Base-by-base conservation (phyloP, 92 coral and sea anemone species). In the Blastomussa wellsi region DNA sequence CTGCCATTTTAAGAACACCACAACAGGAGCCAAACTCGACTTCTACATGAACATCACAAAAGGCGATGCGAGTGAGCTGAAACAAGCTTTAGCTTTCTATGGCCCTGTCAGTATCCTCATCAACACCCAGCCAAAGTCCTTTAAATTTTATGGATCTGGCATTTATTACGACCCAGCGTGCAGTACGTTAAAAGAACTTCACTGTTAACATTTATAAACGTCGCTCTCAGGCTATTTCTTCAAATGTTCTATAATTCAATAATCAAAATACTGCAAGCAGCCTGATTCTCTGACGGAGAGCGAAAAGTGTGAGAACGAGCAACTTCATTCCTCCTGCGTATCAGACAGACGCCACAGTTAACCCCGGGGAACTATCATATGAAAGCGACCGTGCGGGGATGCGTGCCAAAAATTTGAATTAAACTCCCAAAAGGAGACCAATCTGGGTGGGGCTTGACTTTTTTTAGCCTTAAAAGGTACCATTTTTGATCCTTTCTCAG, bases 111-210 rank as follows among this genome's bases (percentile, higher is more conserved):
- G 95, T 86, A 95, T 96, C 57, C 93, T 96, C 42, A 91, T 96
- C 80, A 96, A 92, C 70, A 96, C 98, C 35, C 95, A 94, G 65
- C 98, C 98, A 57, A 96, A 96, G 49, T 87, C 98, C 1, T 96
- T 96, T 88, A 96, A 96, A 89, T 96, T 96, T 74, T 96, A 96
- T 72, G 94, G 98, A 44, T 94, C 98, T 3, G 98, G 98, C n/a
- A 87, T 96, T 39, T 96, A 92, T 74, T 94, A 96, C 71, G 98
- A 96, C 69, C 88, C 90, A 19, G 92, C 88, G 74, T 96, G 98
- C 75, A 91, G 98, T 96, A 87, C 82, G 96, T 86, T 36, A 78
- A 0, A 17, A 57, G n/a, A 24, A 49, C 9, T 65, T 19, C 28
- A 11, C 35, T 35, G 49, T 10, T 32, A n/a, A n/a, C 9, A 22